Evolutionary conservation across 1,140 invertebrate genomes (phyloP), one percentile per base, ranked within the genome.

Genomic region (Hormaphis cornu): DNA sequence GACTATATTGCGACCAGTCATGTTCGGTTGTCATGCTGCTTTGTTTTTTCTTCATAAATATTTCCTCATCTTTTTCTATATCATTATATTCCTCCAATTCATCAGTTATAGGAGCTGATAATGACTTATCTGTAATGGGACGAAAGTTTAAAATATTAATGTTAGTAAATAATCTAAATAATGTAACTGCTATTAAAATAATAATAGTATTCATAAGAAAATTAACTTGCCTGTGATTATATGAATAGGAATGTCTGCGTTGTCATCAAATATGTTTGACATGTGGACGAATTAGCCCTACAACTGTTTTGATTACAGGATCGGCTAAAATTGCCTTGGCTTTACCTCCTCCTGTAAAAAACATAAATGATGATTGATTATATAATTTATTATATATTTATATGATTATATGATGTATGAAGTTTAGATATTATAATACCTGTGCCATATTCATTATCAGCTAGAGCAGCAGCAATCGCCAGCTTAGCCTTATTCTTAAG

Each of bases 331-430:
- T 14, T 37, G 18, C 37, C 20, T 22, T 56, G 2, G 52, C 52
- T 54, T 33, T 54, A 33, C 50, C 52, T 54, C 52, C 50, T 30
- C 50, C 26, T 53, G 50, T 53, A 7, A 30, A 53, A 53, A 53
- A 0, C 24, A 30, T 30, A 28, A 2, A 56, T 30, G 20, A 35
- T 56, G 18, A 35, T 12, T 20, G 20, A 35, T 12, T 35, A 26
- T 50, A n/a, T 24, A 50, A 28, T 6, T 50, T 2, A 52, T n/a
- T 54, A 54, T 33, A 30, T 35, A 16, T 28, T 24, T 53, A 28
- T 28, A 48, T 14, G 14, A 10, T 24, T 24, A 48, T 1, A 48
- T 48, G 7, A 24, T 48, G 20, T 24, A 22, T 48, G 20, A 48
- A 5, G 18, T 48, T 1, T 3, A n/a, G 16, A 8, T 8, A 37